phyloP scores from a whole-genome alignment of 1,140 invertebrate genomes.

The Cherax quadricarinatus region DNA sequence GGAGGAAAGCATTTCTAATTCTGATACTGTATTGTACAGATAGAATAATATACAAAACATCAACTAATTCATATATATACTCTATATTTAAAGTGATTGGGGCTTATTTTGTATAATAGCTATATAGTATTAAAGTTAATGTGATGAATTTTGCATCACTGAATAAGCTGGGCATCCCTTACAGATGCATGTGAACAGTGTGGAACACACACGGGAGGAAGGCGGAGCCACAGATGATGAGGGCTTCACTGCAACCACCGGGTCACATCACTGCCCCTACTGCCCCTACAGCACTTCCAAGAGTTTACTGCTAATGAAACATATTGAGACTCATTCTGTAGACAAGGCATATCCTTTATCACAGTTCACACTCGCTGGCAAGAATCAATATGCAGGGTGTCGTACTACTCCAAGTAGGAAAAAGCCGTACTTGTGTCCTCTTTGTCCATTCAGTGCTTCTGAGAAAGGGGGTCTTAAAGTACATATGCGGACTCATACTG shows the following conservation, averaged over 20 bases:
- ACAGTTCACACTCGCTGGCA: neutral
- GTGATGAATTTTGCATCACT: neutral
- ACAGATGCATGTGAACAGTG: slow-evolving; percentile 6
- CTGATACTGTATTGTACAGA: neutral
- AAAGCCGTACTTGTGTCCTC: neutral
- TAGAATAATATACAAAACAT: neutral
- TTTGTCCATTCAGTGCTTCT: neutral
- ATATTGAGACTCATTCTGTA: neutral
- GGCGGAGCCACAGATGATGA: neutral
- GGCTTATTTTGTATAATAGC: neutral
- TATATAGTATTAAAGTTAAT: neutral
- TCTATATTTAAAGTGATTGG: neutral
- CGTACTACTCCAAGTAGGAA: neutral
- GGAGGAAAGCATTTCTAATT: neutral
- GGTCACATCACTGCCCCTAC: neutral
- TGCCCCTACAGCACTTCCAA: neutral
- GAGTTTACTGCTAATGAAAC: neutral
- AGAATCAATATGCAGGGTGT: neutral
- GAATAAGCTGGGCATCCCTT: slow-evolving; percentile 14
- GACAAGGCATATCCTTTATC: neutral
- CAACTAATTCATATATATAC: neutral
- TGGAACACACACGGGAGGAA: neutral
- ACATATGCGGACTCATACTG: slow-evolving; percentile 11
- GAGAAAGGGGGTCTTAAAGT: slow-evolving; percentile 1
- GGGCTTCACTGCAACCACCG: neutral